Evolutionary conservation across 2,113 vertebrate genomes (phyloP).

Genomic region (Chlamydotis undulata): DNA sequence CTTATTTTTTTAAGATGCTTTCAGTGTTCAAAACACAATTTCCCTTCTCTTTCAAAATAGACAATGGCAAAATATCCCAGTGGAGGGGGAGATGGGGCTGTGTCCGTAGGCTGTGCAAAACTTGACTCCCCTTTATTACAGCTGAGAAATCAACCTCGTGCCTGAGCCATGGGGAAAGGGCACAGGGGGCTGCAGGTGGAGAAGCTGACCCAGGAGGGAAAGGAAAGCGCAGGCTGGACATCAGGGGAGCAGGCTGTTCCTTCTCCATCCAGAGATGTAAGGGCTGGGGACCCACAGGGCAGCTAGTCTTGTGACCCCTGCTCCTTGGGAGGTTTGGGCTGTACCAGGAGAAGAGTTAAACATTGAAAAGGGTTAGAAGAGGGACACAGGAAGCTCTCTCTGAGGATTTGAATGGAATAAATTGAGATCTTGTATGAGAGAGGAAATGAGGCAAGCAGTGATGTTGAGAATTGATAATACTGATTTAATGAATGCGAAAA

Average conservation of each 20-base stretch:
- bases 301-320: background rate
- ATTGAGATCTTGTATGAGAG: background rate
- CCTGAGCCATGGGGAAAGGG: background rate
- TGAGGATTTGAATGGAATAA: background rate
- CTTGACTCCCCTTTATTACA: background rate
- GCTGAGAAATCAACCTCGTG: background rate
- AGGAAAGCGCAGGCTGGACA: background rate
- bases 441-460: background rate
- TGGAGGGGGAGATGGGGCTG: background rate
- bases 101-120: background rate
- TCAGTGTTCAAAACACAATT: conserved; percentile 26
- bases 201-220: background rate
- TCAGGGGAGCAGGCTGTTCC: fast-evolving
- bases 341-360: background rate
- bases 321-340: background rate
- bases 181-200: background rate
- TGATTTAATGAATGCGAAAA: background rate
- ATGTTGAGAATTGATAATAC: background rate
- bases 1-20: conserved; percentile 37
- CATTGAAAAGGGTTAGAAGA: background rate
- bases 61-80: background rate
- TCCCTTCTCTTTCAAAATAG: background rate
- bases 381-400: background rate
- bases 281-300: background rate
- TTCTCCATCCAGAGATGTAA: background rate